Evolutionary conservation across 2,888 invertebrate species (phyloP).

Genomic region (Coremacera marginata): DNA sequence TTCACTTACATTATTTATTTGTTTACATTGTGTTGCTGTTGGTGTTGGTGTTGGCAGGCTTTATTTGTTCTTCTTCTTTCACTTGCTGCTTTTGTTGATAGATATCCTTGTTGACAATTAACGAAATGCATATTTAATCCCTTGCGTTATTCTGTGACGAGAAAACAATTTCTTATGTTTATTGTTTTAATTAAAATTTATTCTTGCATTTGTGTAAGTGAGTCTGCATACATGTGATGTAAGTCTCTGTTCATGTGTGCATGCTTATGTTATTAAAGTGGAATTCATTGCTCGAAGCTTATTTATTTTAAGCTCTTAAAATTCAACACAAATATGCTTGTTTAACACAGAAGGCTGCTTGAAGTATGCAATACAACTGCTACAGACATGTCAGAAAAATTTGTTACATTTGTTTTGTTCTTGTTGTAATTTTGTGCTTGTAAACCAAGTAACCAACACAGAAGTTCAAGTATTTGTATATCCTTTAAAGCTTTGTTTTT

Average conservation of each 20-base stretch:
- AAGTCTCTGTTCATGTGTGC: background rate
- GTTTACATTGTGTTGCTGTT: background rate
- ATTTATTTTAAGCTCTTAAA: conserved; percentile 29
- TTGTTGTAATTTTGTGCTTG: too few species aligned
- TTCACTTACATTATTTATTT: background rate
- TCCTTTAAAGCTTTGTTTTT: too few species aligned
- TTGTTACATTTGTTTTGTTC: background rate
- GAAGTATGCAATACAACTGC: background rate
- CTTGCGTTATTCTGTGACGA: conserved; percentile 44
- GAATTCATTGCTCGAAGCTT: conserved; percentile 10
- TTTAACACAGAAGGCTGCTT: background rate
- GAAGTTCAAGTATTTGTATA: too few species aligned
- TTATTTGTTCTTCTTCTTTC: too few species aligned
- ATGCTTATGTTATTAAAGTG: background rate
- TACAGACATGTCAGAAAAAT: background rate
- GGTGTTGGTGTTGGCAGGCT: background rate
- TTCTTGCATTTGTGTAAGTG: background rate
- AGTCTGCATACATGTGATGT: background rate
- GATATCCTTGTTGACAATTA: conserved; percentile 31
- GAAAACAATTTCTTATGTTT: conserved; percentile 41
- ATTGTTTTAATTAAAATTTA: conserved; percentile 37
- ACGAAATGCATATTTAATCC: conserved; percentile 48
- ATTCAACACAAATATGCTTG: background rate
- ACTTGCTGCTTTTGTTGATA: conserved; percentile 14
- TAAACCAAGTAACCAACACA: too few species aligned